Evolutionary conservation across 2,888 invertebrate species (phyloP).

Genomic region (Mythimna lalbum): DNA sequence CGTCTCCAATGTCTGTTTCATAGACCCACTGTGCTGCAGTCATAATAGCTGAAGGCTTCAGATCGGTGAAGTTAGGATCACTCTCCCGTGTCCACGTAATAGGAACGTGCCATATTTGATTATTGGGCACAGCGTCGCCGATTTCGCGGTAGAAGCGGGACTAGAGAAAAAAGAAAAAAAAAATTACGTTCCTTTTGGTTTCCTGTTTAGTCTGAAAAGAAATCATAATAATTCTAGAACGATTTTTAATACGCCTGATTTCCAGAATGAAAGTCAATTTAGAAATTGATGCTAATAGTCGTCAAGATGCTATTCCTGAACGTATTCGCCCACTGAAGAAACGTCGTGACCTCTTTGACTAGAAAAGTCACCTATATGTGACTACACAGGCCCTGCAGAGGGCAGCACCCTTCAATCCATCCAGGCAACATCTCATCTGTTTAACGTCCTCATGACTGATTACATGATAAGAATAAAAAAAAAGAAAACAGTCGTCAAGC

Average conservation of each 20-base stretch:
- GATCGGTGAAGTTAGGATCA: conserved; percentile 79
- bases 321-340: no score
- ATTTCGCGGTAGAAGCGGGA: conserved; percentile 80
- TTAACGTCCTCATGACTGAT: no score
- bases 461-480: no score
- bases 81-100: conserved; percentile 84
- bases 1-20: conserved; percentile 75
- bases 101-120: conserved; percentile 82
- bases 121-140: conserved; percentile 69
- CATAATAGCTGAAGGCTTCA: conserved; percentile 81
- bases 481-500: background rate
- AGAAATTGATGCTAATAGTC: no score
- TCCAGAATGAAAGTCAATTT: background rate
- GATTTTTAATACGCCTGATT: background rate
- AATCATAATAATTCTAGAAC: background rate
- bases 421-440: no score
- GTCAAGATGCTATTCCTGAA: no score
- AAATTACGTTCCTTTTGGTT: background rate
- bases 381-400: no score
- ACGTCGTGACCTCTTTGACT: no score
- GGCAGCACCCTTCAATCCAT: no score
- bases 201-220: background rate
- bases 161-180: conserved; percentile 65
- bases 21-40: conserved; percentile 64
- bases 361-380: no score